These are phyloP conservation scores for Cirrhinus molitorella DNA, from an alignment of 2,797 vertebrate species.

Conservation along the genomic window DNA sequence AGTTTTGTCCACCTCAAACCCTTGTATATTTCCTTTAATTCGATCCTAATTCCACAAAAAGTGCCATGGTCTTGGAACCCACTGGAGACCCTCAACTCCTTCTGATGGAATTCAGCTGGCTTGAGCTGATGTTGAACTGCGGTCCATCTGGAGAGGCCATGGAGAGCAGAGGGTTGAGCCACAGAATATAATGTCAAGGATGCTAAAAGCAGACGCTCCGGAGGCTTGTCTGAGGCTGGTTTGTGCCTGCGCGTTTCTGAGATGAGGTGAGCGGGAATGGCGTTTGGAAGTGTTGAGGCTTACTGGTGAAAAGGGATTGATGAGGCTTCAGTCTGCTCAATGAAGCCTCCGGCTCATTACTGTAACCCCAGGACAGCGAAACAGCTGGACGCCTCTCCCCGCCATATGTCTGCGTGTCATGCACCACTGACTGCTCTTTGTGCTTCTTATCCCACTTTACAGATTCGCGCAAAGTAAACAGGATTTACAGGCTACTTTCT, in stretches of 20 bases:
- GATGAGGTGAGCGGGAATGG: conserved; percentile 28
- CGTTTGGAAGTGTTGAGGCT: conserved; percentile 43
- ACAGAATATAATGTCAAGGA: conserved; percentile 38
- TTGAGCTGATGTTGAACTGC: conserved; percentile 17
- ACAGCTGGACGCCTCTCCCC: conserved; percentile 64
- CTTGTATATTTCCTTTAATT: conserved; percentile 11
- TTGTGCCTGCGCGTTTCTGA: conserved; percentile 9
- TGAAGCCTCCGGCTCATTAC: conserved; percentile 64
- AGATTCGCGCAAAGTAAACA: conserved; percentile 61
- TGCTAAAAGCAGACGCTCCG: conserved; percentile 38
- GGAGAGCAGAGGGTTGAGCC: conserved; percentile 20
- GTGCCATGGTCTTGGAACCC: not conserved
- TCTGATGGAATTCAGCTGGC: not conserved
- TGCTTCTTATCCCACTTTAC: conserved; percentile 61
- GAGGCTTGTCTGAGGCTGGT: conserved; percentile 24
- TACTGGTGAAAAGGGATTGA: conserved; percentile 60
- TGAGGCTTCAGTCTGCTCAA: conserved; percentile 62
- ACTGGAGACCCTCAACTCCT: not conserved
- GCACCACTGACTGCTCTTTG: conserved; percentile 60
- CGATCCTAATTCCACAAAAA: not conserved
- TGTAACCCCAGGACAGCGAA: conserved; percentile 61
- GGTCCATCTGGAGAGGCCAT: conserved; percentile 17
- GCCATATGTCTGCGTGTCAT: conserved; percentile 63
- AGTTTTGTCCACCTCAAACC: not conserved
- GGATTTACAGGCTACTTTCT: conserved; percentile 48